Evolutionary conservation across 2,113 vertebrate genomes (phyloP).

Genomic region (Dinomys branickii): DNA sequence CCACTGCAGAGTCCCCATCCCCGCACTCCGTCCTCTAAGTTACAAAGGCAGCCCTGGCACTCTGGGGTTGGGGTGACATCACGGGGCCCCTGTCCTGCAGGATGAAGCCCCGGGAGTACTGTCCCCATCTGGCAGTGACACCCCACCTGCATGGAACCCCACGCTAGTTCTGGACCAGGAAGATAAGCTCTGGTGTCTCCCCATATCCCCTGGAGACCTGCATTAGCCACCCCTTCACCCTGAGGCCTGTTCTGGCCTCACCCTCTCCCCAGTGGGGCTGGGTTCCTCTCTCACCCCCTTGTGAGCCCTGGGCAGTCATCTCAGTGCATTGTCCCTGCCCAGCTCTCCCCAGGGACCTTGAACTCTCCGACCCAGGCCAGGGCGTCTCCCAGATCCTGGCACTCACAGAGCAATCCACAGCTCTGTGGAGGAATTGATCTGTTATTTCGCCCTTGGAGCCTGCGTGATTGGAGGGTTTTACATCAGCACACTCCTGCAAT

Average conservation of each 20-base stretch:
- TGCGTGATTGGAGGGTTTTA: neutral
- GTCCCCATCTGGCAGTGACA: accelerated
- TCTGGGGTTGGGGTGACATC: neutral
- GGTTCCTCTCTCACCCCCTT: neutral
- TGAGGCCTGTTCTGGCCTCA: neutral
- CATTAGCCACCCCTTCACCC: neutral
- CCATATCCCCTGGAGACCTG: neutral
- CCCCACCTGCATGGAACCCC: neutral
- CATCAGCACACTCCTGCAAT: neutral
- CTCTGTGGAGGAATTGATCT: neutral
- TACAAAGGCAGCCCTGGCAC: neutral
- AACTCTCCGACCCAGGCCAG: neutral
- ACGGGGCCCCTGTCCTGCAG: neutral
- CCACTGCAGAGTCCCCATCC: neutral
- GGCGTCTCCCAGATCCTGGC: neutral
- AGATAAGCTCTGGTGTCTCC: neutral
- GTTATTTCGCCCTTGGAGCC: neutral
- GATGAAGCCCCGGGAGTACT: neutral
- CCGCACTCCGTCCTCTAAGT: neutral
- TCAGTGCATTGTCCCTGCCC: neutral
- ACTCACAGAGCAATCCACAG: neutral
- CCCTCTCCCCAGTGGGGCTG: accelerated
- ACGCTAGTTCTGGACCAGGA: accelerated
- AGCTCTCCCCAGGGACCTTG: neutral
- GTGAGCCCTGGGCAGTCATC: accelerated